Conservation (phyloP, 2,797 vertebrate genomes). For the Tapirus indicus region DNA sequence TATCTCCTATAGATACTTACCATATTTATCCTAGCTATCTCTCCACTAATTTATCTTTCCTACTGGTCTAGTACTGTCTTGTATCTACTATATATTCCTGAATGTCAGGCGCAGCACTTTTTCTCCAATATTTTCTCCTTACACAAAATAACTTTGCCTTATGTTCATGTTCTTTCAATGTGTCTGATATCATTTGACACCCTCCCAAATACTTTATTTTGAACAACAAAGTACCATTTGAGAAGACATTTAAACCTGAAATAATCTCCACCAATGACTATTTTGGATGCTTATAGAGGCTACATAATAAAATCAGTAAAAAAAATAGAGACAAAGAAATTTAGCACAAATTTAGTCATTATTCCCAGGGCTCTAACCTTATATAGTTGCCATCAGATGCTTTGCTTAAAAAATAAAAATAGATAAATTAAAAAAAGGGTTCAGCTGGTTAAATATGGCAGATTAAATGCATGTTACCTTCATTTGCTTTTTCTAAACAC, state of each 20-base stretch:
- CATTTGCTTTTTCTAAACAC: neutral
- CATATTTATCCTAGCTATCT: neutral
- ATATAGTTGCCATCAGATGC: neutral
- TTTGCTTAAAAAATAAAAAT: constrained; percentile 45
- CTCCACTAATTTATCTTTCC: neutral
- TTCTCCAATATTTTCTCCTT: neutral
- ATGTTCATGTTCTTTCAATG: neutral
- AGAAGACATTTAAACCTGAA: neutral
- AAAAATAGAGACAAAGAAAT: neutral
- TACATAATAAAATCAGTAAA: constrained; percentile 11
- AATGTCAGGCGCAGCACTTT: neutral
- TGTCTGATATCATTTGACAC: neutral
- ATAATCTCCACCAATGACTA: neutral
- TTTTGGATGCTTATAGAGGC: neutral
- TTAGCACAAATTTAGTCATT: neutral
- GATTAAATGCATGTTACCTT: neutral
- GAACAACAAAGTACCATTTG: neutral
- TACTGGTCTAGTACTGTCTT: neutral
- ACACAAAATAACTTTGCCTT: constrained; percentile 15
- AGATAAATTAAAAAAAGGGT: neutral
- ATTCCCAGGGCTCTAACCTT: neutral
- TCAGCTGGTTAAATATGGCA: neutral
- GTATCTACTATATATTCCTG: neutral
- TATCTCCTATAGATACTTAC: neutral
- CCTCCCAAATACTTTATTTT: neutral